Conservation (phyloP, 2,113 vertebrate genomes). For the Pogona vitticeps region DNA sequence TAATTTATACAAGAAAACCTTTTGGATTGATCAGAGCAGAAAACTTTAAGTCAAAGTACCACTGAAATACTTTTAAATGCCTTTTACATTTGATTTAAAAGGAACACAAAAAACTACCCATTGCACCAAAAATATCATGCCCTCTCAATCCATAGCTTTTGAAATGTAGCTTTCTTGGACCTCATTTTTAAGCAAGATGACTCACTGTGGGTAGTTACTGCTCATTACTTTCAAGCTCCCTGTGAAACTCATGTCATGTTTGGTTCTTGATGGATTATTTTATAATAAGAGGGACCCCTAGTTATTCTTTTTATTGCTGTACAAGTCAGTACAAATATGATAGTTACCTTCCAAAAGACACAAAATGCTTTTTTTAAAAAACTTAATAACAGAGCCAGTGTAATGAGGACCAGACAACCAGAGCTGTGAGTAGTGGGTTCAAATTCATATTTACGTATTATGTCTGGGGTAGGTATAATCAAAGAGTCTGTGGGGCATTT, state of each 20-base stretch:
- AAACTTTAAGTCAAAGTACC: no score
- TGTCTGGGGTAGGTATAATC: no score
- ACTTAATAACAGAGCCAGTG: neutral
- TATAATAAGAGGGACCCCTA: neutral
- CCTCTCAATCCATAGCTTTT: neutral
- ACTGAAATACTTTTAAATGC: no score
- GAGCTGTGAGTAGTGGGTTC: neutral
- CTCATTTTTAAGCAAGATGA: neutral
- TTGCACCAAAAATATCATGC: neutral
- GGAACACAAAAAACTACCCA: no score
- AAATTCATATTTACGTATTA: neutral
- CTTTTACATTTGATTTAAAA: no score
- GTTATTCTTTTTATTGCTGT: neutral
- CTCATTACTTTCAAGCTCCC: neutral
- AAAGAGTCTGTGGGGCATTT: no score
- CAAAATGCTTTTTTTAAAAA: neutral
- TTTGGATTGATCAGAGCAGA: no score
- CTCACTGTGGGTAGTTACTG: neutral
- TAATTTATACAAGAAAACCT: no score
- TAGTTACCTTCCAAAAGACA: neutral
- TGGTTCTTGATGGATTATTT: neutral
- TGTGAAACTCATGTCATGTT: neutral
- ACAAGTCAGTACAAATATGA: neutral
- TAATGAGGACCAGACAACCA: neutral
- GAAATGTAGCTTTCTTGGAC: neutral